A percentile compares a stretch with the other conserved stretches of the same genome.
phyloP scores from a whole-genome alignment of 2,888 invertebrate genomes.

The Embidobia sp. region DNA sequence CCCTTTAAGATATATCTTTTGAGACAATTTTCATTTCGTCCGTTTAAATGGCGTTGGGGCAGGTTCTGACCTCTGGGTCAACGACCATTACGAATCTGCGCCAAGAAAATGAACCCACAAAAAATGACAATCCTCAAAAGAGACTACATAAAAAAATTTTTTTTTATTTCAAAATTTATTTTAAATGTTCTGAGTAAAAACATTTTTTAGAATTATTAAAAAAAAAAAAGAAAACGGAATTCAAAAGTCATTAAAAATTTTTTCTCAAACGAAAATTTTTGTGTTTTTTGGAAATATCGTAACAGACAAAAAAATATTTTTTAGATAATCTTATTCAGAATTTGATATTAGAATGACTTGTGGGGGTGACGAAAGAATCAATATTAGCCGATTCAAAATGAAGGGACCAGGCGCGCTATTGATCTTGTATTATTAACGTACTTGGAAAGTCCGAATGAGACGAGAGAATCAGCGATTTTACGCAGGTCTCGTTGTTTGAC shows the following conservation, averaged over 20 bases:
- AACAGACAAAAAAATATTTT: too few relatives aligned
- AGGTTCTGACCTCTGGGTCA: conserved; percentile 32
- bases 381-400: conserved; percentile 13
- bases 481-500: conserved; percentile 8
- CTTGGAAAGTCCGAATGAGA: not conserved
- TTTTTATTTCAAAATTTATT: too few relatives aligned
- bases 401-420: not conserved
- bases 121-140: conserved; percentile 18
- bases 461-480: not conserved
- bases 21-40: conserved; percentile 42
- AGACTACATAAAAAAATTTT: too few relatives aligned
- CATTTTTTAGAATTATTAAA: too few relatives aligned
- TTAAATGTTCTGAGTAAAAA: too few relatives aligned
- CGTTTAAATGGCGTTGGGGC: conserved; percentile 32
- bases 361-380: conserved; percentile 1
- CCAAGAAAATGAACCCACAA: conserved; percentile 16
- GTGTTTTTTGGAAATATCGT: too few relatives aligned
- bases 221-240: too few relatives aligned
- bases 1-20: conserved; percentile 43
- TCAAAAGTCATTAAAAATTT: too few relatives aligned
- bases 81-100: conserved; percentile 5
- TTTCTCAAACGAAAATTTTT: too few relatives aligned
- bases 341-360: not conserved
- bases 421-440: conserved; percentile 22
- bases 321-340: too few relatives aligned